These are phyloP conservation scores for Plumapathes pennacea DNA, from an alignment of 92 coral and sea anemone genomes.

Conservation along the genomic window DNA sequence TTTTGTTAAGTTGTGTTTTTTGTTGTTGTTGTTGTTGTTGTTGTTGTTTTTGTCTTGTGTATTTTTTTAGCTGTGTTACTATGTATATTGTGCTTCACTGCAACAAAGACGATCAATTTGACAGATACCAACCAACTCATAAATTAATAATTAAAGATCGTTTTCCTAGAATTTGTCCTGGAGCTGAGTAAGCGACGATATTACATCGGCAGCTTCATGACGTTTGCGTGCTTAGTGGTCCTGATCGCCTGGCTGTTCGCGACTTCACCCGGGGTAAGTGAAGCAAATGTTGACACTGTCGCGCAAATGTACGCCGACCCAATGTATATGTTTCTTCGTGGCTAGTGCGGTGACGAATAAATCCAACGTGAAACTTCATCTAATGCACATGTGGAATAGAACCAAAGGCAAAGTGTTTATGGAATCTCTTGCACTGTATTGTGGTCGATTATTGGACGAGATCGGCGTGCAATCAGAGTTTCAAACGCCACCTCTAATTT, in stretches of 20 bases:
- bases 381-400: not conserved
- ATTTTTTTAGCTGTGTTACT: no score
- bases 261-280: slow-evolving; percentile 72
- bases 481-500: no score
- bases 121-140: no score
- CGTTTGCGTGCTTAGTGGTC: slow-evolving; percentile 37
- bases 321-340: not conserved
- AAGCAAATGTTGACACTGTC: not conserved
- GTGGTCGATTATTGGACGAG: no score
- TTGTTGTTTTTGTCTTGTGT: no score
- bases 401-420: not conserved
- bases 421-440: not conserved
- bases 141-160: no score
- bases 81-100: no score
- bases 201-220: slow-evolving; percentile 68
- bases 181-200: slow-evolving; percentile 62
- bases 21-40: no score
- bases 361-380: not conserved
- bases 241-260: slow-evolving; percentile 56
- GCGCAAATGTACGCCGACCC: not conserved
- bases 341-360: not conserved
- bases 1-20: no score
- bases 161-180: slow-evolving; percentile 86
- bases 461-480: no score
- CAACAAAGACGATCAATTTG: no score